phyloP scores from a whole-genome alignment of 1,140 invertebrate genomes.

The Drosophila santomea region DNA sequence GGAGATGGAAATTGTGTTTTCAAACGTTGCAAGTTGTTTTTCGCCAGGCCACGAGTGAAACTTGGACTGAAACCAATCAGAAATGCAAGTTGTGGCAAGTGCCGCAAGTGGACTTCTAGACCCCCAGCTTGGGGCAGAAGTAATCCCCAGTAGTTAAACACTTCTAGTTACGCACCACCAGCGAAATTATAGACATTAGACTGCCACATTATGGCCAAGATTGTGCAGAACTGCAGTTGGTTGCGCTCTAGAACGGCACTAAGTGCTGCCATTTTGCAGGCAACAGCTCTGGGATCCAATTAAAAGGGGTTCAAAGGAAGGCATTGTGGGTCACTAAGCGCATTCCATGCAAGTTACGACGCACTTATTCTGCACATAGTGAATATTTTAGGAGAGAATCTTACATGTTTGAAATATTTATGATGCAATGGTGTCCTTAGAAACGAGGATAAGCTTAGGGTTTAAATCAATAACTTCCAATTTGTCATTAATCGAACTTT shows the following conservation, averaged over 20 bases:
- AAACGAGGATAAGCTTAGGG: too few species aligned
- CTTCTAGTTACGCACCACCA: slow-evolving; percentile 5
- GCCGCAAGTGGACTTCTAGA: background rate
- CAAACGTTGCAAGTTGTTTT: background rate
- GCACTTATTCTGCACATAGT: background rate
- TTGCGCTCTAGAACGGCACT: slow-evolving; percentile 14
- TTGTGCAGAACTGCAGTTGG: slow-evolving; percentile 26
- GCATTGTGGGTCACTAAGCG: slow-evolving; percentile 7
- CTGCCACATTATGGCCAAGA: slow-evolving; percentile 28
- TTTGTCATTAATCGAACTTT: slow-evolving; percentile 16
- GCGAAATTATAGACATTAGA: slow-evolving; percentile 2
- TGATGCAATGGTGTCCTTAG: too few species aligned
- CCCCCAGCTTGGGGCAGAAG: background rate
- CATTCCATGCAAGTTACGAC: too few species aligned
- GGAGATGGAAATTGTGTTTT: background rate
- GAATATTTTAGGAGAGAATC: background rate
- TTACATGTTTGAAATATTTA: background rate
- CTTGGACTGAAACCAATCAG: too few species aligned
- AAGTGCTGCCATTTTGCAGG: slow-evolving; percentile 17
- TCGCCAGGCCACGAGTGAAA: too few species aligned
- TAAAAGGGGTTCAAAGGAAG: background rate
- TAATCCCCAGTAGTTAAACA: slow-evolving; percentile 38
- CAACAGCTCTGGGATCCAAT: slow-evolving; percentile 4
- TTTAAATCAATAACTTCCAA: background rate
- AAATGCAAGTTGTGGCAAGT: background rate